Base-by-base conservation (phyloP, 2,797 vertebrate genomes). In the Ctenosaura bakeri region DNA sequence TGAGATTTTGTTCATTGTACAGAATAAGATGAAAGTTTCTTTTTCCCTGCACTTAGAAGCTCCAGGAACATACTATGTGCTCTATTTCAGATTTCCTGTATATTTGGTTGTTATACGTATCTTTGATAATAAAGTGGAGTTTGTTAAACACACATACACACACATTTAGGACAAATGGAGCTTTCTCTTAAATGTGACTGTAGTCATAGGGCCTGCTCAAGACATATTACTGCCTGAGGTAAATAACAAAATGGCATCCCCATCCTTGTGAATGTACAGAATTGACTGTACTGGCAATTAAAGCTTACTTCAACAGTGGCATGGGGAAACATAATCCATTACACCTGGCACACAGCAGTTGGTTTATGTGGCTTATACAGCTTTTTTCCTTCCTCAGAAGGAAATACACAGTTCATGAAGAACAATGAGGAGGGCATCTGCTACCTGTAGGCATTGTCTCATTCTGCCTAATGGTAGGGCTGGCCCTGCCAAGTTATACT, bases 111-210 rank as follows among this genome's bases (percentile, higher is more conserved):
- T 78, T 35, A 88, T 80, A 83, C 84, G 94, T 93, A 91, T 56
- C 79, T 4, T 90, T 52, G 95, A 92, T 94, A 95, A 96, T 96
- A 94, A 91, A 91, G 35, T 74, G 66, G 71, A 94, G 88, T 0
- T 82, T 52, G 66, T 69, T 69, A 32, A 69, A 32, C 29, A 69
- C 69, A 93, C 89, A 24, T 2, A 86, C 0, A 86, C 0, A 0
- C 50, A 76, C 76, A 83, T 78, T 64, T 89, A 56, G n/a, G 22
- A 64, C 26, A 35, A 79, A 50, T 62, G 66, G 22, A 85, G 16
- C 46, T 52, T 91, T 74, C 1, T 77, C 24, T 86, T 29, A 85
- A 12, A 79, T 71, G 18, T 42, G 38, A 83, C 20, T 20, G 20
- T 46, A 9, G 5, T 42, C 38, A 42, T 38, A 76, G 20, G 3